These are phyloP conservation scores for Oophaga sylvatica DNA, from an alignment of 2,797 vertebrate genomes.

Conservation along the genomic window DNA sequence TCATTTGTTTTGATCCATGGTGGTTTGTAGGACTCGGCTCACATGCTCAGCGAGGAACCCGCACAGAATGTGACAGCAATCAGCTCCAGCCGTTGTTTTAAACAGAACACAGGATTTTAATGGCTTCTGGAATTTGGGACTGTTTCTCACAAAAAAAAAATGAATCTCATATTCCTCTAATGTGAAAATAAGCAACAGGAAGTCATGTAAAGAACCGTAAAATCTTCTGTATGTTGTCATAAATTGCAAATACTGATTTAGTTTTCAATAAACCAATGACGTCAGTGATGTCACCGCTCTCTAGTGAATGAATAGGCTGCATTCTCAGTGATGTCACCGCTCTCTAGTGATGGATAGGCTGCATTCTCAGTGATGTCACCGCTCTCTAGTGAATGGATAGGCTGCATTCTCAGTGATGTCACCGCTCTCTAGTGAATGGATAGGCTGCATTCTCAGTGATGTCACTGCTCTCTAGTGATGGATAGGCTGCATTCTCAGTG, in stretches of 20 bases:
- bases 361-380: too few relatives aligned
- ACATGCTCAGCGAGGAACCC: constrained; percentile 22
- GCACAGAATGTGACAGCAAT: constrained; percentile 16
- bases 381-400: too few relatives aligned
- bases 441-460: too few relatives aligned
- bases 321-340: too few relatives aligned
- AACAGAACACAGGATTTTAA: not conserved
- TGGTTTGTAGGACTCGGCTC: constrained; percentile 38
- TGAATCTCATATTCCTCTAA: not conserved
- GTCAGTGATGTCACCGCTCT: too few relatives aligned
- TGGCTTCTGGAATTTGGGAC: not conserved
- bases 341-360: too few relatives aligned
- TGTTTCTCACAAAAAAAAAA: not conserved
- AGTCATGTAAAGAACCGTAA: not conserved
- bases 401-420: too few relatives aligned
- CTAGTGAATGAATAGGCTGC: too few relatives aligned
- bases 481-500: too few relatives aligned
- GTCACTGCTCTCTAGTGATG: too few relatives aligned
- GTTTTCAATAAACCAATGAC: not conserved
- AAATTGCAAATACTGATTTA: not conserved
- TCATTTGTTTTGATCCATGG: constrained; percentile 38
- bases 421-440: too few relatives aligned
- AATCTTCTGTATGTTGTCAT: not conserved
- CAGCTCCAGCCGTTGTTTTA: not conserved
- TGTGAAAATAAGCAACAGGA: not conserved